Evolutionary conservation across 1,140 invertebrate species (phyloP).

Genomic region (Himalopsyche phryganea): DNA sequence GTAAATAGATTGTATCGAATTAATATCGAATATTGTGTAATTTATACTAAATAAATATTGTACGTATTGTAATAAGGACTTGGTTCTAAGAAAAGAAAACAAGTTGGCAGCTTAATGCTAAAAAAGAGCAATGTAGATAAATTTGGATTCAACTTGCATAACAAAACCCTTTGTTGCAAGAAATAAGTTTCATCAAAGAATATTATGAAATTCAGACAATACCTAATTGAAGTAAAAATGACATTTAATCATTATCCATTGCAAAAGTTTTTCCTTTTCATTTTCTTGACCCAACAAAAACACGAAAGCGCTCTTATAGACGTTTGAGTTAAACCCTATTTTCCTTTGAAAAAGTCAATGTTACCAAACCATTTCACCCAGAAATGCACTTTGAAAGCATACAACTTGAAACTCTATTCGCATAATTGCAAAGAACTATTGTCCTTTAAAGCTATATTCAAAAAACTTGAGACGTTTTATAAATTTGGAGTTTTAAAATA

Average conservation of each 20-base stretch:
- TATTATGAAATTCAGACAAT: not conserved
- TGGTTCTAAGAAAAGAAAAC: too few relatives aligned
- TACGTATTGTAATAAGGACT: too few relatives aligned
- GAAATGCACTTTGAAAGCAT: not conserved
- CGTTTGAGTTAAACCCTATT: not conserved
- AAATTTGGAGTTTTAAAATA: not conserved
- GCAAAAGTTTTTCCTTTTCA: not conserved
- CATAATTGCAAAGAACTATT: too few relatives aligned
- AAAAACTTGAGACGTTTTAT: not conserved
- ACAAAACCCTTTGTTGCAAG: not conserved
- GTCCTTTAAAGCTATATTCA: not conserved
- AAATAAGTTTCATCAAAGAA: not conserved
- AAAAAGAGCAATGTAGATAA: too few relatives aligned
- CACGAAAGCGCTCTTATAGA: not conserved
- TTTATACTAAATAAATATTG: too few relatives aligned
- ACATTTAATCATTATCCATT: slow-evolving; percentile 7
- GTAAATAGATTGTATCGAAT: too few relatives aligned
- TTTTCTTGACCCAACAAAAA: not conserved
- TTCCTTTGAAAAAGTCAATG: not conserved
- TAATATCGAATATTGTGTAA: too few relatives aligned
- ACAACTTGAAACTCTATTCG: too few relatives aligned
- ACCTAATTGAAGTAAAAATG: slow-evolving; percentile 6
- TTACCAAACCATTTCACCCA: not conserved
- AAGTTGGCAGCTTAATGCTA: too few relatives aligned
- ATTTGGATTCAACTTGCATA: too few relatives aligned